Conservation (phyloP, 2,888 invertebrate species). For the Scaptomyza polygonia region DNA sequence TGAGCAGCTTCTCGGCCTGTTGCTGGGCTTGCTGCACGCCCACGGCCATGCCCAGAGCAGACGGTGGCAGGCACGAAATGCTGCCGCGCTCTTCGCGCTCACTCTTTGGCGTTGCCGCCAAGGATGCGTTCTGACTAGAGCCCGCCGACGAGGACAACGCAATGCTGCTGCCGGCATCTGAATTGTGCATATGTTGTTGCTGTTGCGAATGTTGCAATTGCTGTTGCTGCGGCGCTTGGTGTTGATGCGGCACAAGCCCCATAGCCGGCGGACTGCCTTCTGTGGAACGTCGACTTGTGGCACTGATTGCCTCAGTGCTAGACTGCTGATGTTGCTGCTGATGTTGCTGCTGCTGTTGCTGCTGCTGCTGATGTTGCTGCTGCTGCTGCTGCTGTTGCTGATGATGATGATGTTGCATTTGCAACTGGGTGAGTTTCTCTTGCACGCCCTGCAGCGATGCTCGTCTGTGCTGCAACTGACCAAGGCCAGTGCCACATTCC, state of each 20-base stretch:
- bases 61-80: constrained; percentile 80
- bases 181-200: constrained; percentile 38
- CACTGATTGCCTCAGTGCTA: constrained; percentile 23
- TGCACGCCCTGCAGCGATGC: constrained; percentile 81
- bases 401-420: constrained; percentile 79
- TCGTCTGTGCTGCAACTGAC: constrained; percentile 69
- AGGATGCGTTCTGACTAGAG: constrained; percentile 78
- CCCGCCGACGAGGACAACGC: constrained; percentile 68
- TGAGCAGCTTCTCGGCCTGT: constrained; percentile 80
- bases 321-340: constrained; percentile 37
- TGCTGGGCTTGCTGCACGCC: constrained; percentile 70
- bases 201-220: constrained; percentile 35
- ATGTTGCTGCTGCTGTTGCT: constrained; percentile 56
- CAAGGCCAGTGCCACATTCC: constrained; percentile 42
- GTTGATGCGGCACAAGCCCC: constrained; percentile 37
- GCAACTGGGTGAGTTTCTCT: constrained; percentile 80
- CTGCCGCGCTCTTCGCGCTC: constrained; percentile 76
- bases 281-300: constrained; percentile 62
- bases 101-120: constrained; percentile 80
- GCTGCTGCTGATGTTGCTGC: constrained; percentile 75
- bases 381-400: constrained; percentile 77
- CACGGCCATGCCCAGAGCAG: constrained; percentile 75
- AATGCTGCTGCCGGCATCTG: constrained; percentile 54
- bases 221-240: constrained; percentile 15
- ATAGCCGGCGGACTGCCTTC: constrained; percentile 65